Conservation (phyloP, 1,140 invertebrate species). For the Ganaspis sp. region DNA sequence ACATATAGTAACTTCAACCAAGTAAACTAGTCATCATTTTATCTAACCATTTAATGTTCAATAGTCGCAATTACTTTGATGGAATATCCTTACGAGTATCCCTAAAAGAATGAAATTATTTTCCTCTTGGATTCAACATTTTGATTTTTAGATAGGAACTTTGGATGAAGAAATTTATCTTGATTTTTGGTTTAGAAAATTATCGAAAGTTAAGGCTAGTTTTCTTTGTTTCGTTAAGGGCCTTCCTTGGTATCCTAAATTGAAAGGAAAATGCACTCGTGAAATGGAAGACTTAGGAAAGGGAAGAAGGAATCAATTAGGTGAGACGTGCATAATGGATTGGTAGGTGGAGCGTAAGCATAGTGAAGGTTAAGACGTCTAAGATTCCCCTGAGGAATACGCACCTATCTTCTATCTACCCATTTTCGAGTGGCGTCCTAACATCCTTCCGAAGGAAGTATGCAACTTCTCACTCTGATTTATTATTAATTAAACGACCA, state of each 20-base stretch:
- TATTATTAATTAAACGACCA: constrained; percentile 68
- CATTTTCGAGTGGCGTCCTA: constrained; percentile 57
- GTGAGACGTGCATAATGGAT: constrained; percentile 68
- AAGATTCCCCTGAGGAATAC: constrained; percentile 68
- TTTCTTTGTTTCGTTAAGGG: background rate
- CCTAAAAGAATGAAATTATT: too few relatives aligned
- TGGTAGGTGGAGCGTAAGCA: constrained; percentile 56
- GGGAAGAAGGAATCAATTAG: constrained; percentile 68
- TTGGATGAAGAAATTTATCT: too few relatives aligned
- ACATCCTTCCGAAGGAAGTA: constrained; percentile 65
- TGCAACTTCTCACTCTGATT: constrained; percentile 71
- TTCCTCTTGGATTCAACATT: too few relatives aligned
- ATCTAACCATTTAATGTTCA: too few relatives aligned
- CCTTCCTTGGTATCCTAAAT: background rate
- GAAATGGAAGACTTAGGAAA: constrained; percentile 33
- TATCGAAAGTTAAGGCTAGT: background rate
- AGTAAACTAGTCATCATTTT: too few relatives aligned
- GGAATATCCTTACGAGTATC: too few relatives aligned
- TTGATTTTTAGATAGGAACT: too few relatives aligned
- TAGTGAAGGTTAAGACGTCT: constrained; percentile 65
- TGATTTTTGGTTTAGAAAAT: too few relatives aligned
- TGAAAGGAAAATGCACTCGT: constrained; percentile 17
- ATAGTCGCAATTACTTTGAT: too few relatives aligned
- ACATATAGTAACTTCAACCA: too few relatives aligned
- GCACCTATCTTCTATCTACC: constrained; percentile 62